A percentile compares a stretch with the other conserved stretches of the same genome.
Conservation (phyloP, 1,140 invertebrate genomes). For the Halesus radiatus region DNA sequence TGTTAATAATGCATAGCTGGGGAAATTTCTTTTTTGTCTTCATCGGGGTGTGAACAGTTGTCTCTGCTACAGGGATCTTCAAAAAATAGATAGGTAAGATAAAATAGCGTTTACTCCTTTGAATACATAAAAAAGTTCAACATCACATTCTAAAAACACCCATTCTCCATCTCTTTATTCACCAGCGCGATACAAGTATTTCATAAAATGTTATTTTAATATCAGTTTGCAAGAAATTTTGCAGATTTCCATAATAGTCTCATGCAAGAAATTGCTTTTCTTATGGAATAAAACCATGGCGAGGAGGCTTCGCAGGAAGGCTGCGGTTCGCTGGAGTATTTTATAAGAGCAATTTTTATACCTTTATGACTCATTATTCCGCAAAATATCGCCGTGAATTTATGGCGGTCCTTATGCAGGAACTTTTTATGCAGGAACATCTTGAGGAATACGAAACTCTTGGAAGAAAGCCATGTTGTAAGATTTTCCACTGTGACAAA, state of each 20-base stretch:
- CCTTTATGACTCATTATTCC: conserved; percentile 34
- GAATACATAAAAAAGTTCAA: too few species aligned
- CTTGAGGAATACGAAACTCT: conserved; percentile 1
- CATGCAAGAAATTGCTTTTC: conserved; percentile 2
- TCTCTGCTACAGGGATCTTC: too few species aligned
- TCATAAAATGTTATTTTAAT: too few species aligned
- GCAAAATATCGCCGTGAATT: conserved; percentile 34
- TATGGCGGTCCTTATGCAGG: neutral
- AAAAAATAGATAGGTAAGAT: too few species aligned
- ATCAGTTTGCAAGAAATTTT: neutral
- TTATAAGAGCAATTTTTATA: conserved; percentile 38
- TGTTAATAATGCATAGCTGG: too few species aligned
- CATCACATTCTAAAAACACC: too few species aligned
- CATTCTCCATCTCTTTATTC: too few species aligned
- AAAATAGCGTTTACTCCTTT: too few species aligned
- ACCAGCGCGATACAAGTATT: too few species aligned
- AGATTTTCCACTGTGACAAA: too few species aligned
- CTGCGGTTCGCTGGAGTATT: conserved; percentile 22
- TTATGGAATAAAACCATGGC: neutral
- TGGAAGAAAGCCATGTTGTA: neutral
- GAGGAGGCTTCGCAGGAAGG: neutral
- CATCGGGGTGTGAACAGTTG: too few species aligned
- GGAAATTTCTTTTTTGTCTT: too few species aligned
- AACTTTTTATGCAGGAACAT: conserved; percentile 25
- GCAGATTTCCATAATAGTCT: conserved; percentile 2